phyloP scores from a whole-genome alignment of 2,888 invertebrate genomes.

The Cabera pusaria region DNA sequence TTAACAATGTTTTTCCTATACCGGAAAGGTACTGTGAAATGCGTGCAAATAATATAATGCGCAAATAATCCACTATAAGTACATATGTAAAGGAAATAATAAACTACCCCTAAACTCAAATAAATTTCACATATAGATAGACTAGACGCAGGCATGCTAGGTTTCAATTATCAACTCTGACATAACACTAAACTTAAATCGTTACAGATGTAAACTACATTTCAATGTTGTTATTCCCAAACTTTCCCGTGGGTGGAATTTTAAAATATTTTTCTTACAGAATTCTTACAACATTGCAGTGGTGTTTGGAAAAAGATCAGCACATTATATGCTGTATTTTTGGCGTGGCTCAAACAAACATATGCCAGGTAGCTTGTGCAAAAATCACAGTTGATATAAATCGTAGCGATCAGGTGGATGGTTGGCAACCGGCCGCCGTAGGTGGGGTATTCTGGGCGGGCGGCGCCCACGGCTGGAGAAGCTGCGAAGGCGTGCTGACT shows the following conservation, averaged over 20 bases:
- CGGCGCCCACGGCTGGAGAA: constrained; percentile 48
- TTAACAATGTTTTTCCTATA: too few species aligned
- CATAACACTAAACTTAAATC: too few species aligned
- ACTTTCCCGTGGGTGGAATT: background rate
- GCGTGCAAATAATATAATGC: too few species aligned
- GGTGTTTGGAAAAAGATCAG: constrained; percentile 15
- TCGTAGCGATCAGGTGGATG: constrained; percentile 33
- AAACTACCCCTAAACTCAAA: too few species aligned
- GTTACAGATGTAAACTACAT: background rate
- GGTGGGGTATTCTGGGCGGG: constrained; percentile 65
- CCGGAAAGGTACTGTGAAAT: too few species aligned
- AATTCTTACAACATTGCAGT: constrained; percentile 8
- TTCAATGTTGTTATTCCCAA: constrained; percentile 1
- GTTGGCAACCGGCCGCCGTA: constrained; percentile 54
- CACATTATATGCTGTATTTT: constrained; percentile 10
- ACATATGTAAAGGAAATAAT: too few species aligned
- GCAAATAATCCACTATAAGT: too few species aligned
- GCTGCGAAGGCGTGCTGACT: constrained; percentile 44
- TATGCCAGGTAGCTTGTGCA: constrained; percentile 13
- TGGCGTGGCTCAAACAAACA: constrained; percentile 10
- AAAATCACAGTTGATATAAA: constrained; percentile 19
- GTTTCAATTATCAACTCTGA: too few species aligned
- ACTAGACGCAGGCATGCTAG: too few species aligned
- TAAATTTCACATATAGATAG: too few species aligned
- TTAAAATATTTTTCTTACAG: constrained; percentile 3